Evolutionary conservation across 2,113 vertebrate species (phyloP).

Genomic region (Ciconia maguari): DNA sequence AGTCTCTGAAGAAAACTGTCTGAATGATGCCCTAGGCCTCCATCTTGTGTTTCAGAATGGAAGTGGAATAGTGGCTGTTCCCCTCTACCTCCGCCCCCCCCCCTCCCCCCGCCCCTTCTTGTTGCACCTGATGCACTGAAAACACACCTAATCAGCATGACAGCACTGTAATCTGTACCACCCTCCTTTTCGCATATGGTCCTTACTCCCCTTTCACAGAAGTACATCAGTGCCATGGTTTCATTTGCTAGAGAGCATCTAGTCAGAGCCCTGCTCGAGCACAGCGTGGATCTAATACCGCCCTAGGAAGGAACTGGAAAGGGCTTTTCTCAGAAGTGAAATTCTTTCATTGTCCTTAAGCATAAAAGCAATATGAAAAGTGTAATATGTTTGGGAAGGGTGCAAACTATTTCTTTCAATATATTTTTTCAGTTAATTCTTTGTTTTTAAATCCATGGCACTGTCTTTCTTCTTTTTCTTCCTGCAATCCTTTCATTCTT

Average conservation of each 20-base stretch:
- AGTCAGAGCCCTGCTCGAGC: not conserved
- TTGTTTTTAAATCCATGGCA: not conserved
- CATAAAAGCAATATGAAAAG: not conserved
- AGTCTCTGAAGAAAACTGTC: not conserved
- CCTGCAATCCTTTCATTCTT: not conserved
- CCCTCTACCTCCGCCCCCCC: not conserved
- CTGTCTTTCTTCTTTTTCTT: not conserved
- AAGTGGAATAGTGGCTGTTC: not conserved
- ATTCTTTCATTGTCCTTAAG: not conserved
- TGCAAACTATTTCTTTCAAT: not conserved
- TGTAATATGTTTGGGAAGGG: not conserved
- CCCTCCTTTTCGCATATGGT: not conserved
- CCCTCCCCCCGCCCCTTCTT: not conserved
- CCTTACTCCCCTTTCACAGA: not conserved
- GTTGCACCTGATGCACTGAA: not conserved
- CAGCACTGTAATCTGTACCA: not conserved
- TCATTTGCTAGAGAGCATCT: not conserved
- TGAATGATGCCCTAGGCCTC: not conserved
- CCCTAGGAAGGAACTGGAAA: not conserved
- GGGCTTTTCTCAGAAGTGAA: not conserved
- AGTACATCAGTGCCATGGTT: accelerated
- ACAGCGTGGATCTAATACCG: not conserved
- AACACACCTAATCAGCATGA: not conserved
- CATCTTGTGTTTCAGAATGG: not conserved
- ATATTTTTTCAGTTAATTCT: not conserved